A percentile compares a stretch with the other conserved stretches of the same genome.
phyloP scores from a whole-genome alignment of 1,140 invertebrate genomes.

The Brachionus plicatilis region DNA sequence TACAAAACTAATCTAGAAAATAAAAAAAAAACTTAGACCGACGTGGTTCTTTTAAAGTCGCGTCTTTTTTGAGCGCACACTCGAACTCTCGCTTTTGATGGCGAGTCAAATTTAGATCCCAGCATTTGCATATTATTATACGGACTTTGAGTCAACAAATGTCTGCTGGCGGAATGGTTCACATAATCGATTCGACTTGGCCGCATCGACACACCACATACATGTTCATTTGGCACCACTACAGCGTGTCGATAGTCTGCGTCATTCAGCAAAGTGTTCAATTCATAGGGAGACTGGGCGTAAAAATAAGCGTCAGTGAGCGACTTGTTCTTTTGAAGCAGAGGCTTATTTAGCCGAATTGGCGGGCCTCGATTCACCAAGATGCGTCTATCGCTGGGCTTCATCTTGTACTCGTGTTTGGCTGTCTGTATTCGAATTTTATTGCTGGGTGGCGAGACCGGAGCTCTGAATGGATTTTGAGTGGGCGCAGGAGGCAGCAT shows the following conservation, averaged over 20 bases:
- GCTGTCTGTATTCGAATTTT: neutral
- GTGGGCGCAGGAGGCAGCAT: neutral
- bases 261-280: neutral
- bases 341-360: neutral
- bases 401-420: neutral
- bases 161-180: neutral
- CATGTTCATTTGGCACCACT: neutral
- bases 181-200: neutral
- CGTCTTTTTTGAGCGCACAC: neutral
- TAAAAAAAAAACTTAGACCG: neutral
- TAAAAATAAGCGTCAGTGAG: neutral
- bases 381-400: neutral
- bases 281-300: neutral
- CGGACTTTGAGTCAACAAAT: neutral
- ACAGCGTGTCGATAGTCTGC: neutral
- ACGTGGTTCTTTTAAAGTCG: conserved; percentile 3
- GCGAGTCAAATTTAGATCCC: neutral
- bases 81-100: neutral
- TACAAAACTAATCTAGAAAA: neutral
- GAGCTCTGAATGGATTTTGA: neutral
- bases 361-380: neutral
- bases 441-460: neutral
- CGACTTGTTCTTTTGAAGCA: neutral
- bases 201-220: neutral
- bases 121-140: neutral